Base-by-base conservation (phyloP, 2,888 invertebrate genomes). In the Ferdinandea cuprea region DNA sequence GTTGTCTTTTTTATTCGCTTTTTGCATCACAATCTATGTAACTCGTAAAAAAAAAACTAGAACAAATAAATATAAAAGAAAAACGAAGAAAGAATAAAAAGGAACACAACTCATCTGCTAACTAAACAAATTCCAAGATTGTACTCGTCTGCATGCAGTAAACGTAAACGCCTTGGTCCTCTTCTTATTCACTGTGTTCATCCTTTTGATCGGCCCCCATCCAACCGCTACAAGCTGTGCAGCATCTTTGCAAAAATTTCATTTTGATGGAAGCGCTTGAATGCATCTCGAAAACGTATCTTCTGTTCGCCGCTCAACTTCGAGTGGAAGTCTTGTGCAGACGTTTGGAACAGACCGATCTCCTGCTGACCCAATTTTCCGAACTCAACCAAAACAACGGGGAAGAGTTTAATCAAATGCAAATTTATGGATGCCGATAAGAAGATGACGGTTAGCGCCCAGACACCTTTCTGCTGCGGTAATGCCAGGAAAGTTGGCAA, bases 331-430 rank as follows among this genome's bases (percentile, higher is more conserved):
- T 91, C 91, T 87, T 89, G 89, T 86, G 91, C 90, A 88, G 90
- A 89, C 88, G 90, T 90, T 87, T 90, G 88, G 88, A 91, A 91
- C 88, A 91, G 88, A 86, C 88, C 87, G 87, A 89, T 90, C 88
- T 90, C 89, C 86, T 89, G 88, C 79, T 90, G 89, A 89, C 89
- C 89, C 88, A 90, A 89, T 90, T 90, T 87, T 65, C 52, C 72
- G 19, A 84, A 84, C 66, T 86, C 73, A 35, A 78, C 87, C 85
- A 91, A 87, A 86, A 90, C 87, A 86, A 91, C 87, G 85, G 91
- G 91, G 87, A 91, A 91, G 87, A 91, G 87, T 88, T 91, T 91
- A 88, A 91, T 89, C 88, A 91, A 88, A 89, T 91, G 89, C 88
- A 90, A 89, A 90, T 91, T 91, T 87, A 91, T 90, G 86, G 91